phyloP scores from a whole-genome alignment of 2,113 vertebrate genomes.

The Brachionichthys hirsutus region DNA sequence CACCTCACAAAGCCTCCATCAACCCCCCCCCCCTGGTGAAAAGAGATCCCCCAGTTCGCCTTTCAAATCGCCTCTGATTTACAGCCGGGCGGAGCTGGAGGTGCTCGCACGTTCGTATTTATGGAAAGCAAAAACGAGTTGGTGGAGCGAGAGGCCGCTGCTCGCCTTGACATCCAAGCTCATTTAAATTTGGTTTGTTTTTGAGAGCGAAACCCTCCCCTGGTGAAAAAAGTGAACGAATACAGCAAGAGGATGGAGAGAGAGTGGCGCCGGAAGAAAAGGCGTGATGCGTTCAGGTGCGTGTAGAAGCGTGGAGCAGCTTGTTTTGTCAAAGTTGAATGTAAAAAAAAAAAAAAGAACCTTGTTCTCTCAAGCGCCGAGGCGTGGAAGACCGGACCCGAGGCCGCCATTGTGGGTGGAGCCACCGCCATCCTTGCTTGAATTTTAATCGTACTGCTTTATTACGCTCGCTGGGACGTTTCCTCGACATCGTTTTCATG shows the following conservation, averaged over 20 bases:
- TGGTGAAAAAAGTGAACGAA: not conserved
- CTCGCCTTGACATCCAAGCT: slow-evolving; percentile 82
- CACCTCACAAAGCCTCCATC: slow-evolving; percentile 32
- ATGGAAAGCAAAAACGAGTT: slow-evolving; percentile 27
- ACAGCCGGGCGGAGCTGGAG: slow-evolving; percentile 26
- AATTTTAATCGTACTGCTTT: slow-evolving; percentile 76
- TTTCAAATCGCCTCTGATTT: slow-evolving; percentile 29
- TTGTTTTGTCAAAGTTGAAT: slow-evolving; percentile 62
- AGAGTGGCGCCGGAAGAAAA: not conserved
- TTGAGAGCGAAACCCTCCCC: slow-evolving; percentile 36
- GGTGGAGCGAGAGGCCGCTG: slow-evolving; percentile 10
- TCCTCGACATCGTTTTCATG: slow-evolving; percentile 62
- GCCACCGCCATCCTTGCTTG: slow-evolving; percentile 66
- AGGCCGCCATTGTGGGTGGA: slow-evolving; percentile 64
- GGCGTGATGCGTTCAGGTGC: slow-evolving; percentile 18
- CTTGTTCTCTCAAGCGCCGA: slow-evolving; percentile 49
- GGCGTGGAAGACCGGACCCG: slow-evolving; percentile 64
- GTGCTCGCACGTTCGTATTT: slow-evolving; percentile 41
- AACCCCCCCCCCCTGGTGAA: slow-evolving; percentile 38
- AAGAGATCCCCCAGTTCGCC: slow-evolving; percentile 25
- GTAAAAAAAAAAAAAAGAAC: slow-evolving; percentile 61
- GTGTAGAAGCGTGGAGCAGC: slow-evolving; percentile 40
- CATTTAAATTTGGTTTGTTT: slow-evolving; percentile 78
- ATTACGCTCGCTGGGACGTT: slow-evolving; percentile 70
- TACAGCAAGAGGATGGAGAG: not conserved